Conservation (phyloP, 2,113 vertebrate genomes). For the Bettongia penicillata region DNA sequence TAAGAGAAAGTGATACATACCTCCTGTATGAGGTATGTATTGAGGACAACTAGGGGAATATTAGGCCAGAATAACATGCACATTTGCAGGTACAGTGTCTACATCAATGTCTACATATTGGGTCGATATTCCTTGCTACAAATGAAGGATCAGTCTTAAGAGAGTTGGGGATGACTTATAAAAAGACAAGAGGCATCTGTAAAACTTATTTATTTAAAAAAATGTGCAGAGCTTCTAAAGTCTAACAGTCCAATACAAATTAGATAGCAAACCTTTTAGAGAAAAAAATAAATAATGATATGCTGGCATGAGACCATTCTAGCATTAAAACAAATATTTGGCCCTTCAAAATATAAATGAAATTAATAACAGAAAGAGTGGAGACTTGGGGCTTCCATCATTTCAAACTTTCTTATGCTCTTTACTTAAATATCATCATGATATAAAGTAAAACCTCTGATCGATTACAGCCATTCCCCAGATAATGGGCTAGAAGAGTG, state of each 20-base stretch:
- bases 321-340: neutral
- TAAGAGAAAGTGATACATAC: neutral
- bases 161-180: neutral
- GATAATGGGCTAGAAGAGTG: neutral
- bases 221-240: neutral
- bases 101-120: neutral
- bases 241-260: neutral
- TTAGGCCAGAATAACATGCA: neutral
- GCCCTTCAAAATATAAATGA: neutral
- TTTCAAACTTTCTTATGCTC: constrained; percentile 34
- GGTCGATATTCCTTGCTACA: neutral
- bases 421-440: neutral
- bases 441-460: neutral
- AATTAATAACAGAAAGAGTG: neutral
- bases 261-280: neutral
- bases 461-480: neutral
- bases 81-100: neutral
- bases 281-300: neutral
- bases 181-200: neutral
- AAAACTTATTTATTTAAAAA: neutral
- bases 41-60: neutral
- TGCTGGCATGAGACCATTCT: neutral
- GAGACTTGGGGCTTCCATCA: neutral
- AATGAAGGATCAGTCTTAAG: neutral
- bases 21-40: neutral